These are phyloP conservation scores for Dynastes grantii DNA, from an alignment of 2,888 invertebrate species.

Conservation along the genomic window DNA sequence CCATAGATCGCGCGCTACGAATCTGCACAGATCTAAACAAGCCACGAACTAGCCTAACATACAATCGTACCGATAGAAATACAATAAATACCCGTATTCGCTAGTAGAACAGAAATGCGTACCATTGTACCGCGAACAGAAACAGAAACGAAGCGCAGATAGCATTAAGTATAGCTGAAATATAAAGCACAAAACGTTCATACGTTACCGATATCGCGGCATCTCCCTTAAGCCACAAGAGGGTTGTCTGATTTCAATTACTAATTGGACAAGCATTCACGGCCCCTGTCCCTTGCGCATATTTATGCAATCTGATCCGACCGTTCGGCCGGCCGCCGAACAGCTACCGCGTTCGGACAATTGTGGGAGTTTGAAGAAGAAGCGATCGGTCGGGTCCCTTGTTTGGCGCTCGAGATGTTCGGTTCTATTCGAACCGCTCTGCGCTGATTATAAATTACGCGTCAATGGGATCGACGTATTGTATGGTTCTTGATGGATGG, in stretches of 20 bases:
- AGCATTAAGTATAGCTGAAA: slow-evolving; percentile 51
- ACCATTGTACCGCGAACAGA: slow-evolving; percentile 21
- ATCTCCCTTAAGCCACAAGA: slow-evolving; percentile 60
- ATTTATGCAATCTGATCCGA: slow-evolving; percentile 63
- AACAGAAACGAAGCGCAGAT: slow-evolving; percentile 16
- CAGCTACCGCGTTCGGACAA: slow-evolving; percentile 5
- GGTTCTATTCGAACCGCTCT: neutral
- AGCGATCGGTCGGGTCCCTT: neutral
- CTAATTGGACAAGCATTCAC: slow-evolving; percentile 66
- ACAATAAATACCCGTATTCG: neutral
- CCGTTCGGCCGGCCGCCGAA: slow-evolving; percentile 45
- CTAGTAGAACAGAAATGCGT: slow-evolving; percentile 24
- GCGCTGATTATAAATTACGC: slow-evolving; percentile 29
- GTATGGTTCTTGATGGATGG: slow-evolving; percentile 15
- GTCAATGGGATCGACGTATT: slow-evolving; percentile 6
- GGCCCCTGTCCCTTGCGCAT: slow-evolving; percentile 60
- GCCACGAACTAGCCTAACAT: too few relatives aligned
- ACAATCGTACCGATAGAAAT: neutral
- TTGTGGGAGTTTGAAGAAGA: slow-evolving; percentile 13
- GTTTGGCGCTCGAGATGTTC: neutral
- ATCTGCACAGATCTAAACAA: too few relatives aligned
- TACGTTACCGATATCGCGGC: slow-evolving; percentile 64
- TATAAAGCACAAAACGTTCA: slow-evolving; percentile 56
- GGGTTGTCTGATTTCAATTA: slow-evolving; percentile 66
- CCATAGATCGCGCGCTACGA: neutral